Evolutionary conservation across 2,797 vertebrate genomes (phyloP).

Genomic region (Hydrolagus colliei): DNA sequence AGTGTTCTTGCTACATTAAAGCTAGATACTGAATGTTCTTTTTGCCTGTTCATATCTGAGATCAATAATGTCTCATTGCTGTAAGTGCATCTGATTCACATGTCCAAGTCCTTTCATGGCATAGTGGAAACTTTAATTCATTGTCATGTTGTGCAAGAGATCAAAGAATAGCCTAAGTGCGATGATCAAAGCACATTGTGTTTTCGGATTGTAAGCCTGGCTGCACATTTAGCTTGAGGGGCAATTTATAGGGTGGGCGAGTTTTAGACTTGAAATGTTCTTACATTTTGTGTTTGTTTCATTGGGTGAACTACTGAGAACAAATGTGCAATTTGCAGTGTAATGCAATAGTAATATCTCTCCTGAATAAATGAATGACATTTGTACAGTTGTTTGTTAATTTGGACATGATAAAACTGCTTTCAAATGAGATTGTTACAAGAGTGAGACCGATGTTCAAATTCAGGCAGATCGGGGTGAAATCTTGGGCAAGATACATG

Average conservation of each 20-base stretch:
- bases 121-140: not conserved
- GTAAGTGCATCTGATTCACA: not conserved
- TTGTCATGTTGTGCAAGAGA: not conserved
- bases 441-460: too few relatives aligned
- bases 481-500: too few relatives aligned
- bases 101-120: not conserved
- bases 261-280: not conserved
- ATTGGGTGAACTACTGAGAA: not conserved
- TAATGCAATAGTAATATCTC: not conserved
- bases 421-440: not conserved
- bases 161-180: too few relatives aligned
- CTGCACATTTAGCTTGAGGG: not conserved
- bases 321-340: not conserved
- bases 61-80: too few relatives aligned
- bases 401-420: not conserved
- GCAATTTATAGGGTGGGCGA: not conserved
- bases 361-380: not conserved
- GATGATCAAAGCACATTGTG: too few relatives aligned
- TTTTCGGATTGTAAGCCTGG: not conserved
- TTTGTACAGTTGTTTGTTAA: not conserved
- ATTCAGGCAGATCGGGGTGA: too few relatives aligned
- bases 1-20: not conserved
- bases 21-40: not conserved
- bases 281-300: not conserved
- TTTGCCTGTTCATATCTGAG: not conserved